Evolutionary conservation across 2,797 vertebrate genomes (phyloP).

Genomic region (Chaetodon trifasciatus): DNA sequence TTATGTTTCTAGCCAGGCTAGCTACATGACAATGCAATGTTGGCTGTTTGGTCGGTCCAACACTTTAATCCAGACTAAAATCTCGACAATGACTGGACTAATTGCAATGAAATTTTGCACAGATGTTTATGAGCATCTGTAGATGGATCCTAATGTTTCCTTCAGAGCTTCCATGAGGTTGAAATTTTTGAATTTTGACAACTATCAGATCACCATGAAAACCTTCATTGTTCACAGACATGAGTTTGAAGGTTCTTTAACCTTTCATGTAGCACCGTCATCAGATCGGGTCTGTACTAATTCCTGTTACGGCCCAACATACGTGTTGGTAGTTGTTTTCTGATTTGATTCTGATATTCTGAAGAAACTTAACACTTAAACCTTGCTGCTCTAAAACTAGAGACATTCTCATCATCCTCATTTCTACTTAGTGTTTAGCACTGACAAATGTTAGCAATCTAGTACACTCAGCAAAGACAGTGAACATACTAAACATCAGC

Average conservation of each 20-base stretch:
- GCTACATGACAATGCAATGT: not conserved
- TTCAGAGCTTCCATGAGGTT: not conserved
- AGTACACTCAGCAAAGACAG: not conserved
- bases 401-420: too few species aligned
- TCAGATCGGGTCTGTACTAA: too few species aligned
- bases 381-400: too few species aligned
- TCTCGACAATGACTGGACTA: not conserved
- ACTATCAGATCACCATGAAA: not conserved
- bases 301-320: too few species aligned
- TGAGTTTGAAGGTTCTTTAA: not conserved
- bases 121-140: not conserved
- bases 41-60: not conserved
- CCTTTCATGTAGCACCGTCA: not conserved
- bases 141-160: not conserved
- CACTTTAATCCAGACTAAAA: not conserved
- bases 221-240: not conserved
- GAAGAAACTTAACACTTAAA: not conserved
- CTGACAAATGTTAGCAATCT: too few species aligned
- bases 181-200: not conserved
- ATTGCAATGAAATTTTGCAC: not conserved
- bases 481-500: not conserved
- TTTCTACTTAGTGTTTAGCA: not conserved
- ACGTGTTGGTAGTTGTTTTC: too few species aligned
- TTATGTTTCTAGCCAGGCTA: not conserved
- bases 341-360: not conserved